These are phyloP conservation scores for Asteroscopus sphinx DNA, from an alignment of 2,888 invertebrate genomes.

Conservation along the genomic window DNA sequence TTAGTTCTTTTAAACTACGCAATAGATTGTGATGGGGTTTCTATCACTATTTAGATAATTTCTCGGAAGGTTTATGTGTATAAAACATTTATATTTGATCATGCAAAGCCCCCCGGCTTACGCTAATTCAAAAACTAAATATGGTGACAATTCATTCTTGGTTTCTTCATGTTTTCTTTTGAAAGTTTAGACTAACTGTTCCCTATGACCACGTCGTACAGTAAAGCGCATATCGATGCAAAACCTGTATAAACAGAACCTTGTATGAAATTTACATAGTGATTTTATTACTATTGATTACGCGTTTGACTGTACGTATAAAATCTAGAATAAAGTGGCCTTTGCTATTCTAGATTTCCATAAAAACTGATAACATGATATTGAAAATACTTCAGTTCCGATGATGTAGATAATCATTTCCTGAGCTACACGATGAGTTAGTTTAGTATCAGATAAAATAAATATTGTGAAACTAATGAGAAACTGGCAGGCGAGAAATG, in stretches of 20 bases:
- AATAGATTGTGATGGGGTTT: too few relatives aligned
- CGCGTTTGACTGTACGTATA: too few relatives aligned
- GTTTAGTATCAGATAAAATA: constrained; percentile 31
- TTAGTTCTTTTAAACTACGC: too few relatives aligned
- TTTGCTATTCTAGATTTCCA: constrained; percentile 7
- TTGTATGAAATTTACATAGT: too few relatives aligned
- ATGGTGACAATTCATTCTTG: background rate
- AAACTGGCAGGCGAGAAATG: background rate
- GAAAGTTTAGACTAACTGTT: too few relatives aligned
- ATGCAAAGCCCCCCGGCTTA: too few relatives aligned
- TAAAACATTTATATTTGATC: too few relatives aligned
- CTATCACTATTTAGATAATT: too few relatives aligned
- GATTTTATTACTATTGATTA: too few relatives aligned
- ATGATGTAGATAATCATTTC: constrained; percentile 52
- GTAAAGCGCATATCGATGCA: too few relatives aligned
- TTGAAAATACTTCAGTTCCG: constrained; percentile 27
- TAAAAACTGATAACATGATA: constrained; percentile 38
- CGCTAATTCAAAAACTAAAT: background rate
- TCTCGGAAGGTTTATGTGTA: too few relatives aligned
- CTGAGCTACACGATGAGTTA: constrained; percentile 31
- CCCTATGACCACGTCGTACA: background rate
- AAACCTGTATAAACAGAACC: too few relatives aligned
- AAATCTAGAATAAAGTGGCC: constrained; percentile 2
- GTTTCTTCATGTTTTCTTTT: background rate
- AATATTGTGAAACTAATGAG: constrained; percentile 15